These are phyloP conservation scores for Dicrostonyx torquatus DNA, from an alignment of 2,797 vertebrate genomes.

Conservation along the genomic window DNA sequence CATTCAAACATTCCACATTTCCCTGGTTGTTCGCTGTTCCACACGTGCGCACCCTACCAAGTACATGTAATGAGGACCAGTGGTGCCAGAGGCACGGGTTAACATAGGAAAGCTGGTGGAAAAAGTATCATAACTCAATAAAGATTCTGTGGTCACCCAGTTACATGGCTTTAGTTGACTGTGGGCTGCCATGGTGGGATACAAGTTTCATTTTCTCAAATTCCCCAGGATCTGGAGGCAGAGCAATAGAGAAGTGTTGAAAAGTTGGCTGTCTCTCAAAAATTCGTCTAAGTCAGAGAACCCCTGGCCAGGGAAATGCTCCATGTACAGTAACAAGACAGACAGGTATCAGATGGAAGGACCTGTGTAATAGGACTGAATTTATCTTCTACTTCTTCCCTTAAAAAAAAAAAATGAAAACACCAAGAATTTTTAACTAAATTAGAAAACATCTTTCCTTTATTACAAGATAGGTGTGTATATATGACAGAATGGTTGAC, in stretches of 20 bases:
- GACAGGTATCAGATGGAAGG: not conserved
- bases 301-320: not conserved
- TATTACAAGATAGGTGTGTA: not conserved
- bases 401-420: not conserved
- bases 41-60: slow-evolving; percentile 11
- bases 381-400: not conserved
- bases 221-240: not conserved
- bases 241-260: not conserved
- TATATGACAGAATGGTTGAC: not conserved
- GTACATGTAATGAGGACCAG: not conserved
- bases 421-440: not conserved
- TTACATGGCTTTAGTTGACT: not conserved
- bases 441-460: not conserved
- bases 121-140: not conserved
- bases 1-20: slow-evolving; percentile 63
- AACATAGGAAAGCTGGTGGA: not conserved
- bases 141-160: not conserved
- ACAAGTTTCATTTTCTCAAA: slow-evolving; percentile 28
- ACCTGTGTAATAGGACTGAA: not conserved
- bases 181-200: not conserved
- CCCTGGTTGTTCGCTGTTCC: not conserved
- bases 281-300: not conserved
- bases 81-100: slow-evolving; percentile 6
- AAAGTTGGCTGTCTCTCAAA: not conserved
- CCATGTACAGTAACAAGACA: not conserved